Evolutionary conservation across 2,797 vertebrate species (phyloP), one percentile per base, ranked within the genome.

Genomic region (Anomalospiza imberbis): DNA sequence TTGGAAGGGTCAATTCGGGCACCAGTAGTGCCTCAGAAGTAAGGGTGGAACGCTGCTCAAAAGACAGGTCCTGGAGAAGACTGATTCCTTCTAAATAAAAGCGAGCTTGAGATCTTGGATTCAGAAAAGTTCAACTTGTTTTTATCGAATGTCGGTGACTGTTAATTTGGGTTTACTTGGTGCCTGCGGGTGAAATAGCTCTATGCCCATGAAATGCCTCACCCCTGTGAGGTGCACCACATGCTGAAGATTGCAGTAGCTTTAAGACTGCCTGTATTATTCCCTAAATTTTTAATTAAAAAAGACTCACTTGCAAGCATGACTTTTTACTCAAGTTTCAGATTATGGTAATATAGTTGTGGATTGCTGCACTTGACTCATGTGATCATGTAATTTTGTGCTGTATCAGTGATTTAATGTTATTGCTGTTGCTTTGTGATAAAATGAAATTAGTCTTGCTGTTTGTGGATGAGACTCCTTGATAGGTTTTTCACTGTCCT

Each of bases 121-220:
- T 87, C 17, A 13, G n/a, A 25, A 48, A 28, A 34, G 51, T 3
- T 68, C 1, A 8, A 1, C 4, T 55, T 68, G 10, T 1, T 65
- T 68, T 55, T 70, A 11, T 79, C 0, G 2, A 28, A 3, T 25
- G 32, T 4, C 0, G 0, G 1, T 48, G 32, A 0, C 0, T 22
- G 2, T 31, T 22, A 17, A 6, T 20, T 45, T 4, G 3, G 4
- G 1, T 13, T 68, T 72, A 11, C 1, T 54, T 2, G 3, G 2
- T 63, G 29, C 5, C 26, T 34, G 1, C 1, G 24, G 28, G 6
- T 87, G 7, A 53, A 62, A 54, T 34, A 28, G 6, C 7, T 80
- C 8, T 42, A 0, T 81, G 32, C 6, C 18, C 3, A 2, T 32
- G 26, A 73, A 54, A 19, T 2, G 2, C 8, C 4, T 88, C 10